Conservation (phyloP, 2,888 invertebrate species). For the Ormyrus labotus region DNA sequence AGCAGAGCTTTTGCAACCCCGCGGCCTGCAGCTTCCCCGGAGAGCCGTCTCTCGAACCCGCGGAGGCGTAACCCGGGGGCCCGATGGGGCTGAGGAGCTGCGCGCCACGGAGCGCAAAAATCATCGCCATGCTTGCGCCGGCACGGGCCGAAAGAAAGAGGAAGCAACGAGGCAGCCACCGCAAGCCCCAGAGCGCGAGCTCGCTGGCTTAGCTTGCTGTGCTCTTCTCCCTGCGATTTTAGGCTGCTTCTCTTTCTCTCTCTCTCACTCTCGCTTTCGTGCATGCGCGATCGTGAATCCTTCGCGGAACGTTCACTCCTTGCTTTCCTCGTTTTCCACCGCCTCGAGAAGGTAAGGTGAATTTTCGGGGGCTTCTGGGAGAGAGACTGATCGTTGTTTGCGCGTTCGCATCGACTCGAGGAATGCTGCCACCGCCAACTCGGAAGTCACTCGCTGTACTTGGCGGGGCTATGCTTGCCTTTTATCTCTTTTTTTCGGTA, state of each 20-base stretch:
- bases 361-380: too few species aligned
- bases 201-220: background rate
- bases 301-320: background rate
- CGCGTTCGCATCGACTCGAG: too few species aligned
- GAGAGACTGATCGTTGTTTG: too few species aligned
- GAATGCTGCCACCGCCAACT: background rate
- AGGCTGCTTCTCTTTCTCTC: background rate
- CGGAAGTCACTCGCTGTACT: background rate
- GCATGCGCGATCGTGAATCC: background rate
- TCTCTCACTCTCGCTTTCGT: background rate
- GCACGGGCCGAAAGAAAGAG: background rate
- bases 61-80: too few species aligned
- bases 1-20: background rate
- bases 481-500: background rate
- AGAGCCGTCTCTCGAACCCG: too few species aligned
- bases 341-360: too few species aligned
- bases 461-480: background rate
- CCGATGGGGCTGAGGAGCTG: too few species aligned
- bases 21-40: too few species aligned
- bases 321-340: background rate
- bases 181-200: background rate
- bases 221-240: background rate
- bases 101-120: background rate
- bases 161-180: background rate
- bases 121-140: constrained; percentile 31